phyloP scores from a whole-genome alignment of 2,113 vertebrate genomes.

The Physeter macrocephalus region DNA sequence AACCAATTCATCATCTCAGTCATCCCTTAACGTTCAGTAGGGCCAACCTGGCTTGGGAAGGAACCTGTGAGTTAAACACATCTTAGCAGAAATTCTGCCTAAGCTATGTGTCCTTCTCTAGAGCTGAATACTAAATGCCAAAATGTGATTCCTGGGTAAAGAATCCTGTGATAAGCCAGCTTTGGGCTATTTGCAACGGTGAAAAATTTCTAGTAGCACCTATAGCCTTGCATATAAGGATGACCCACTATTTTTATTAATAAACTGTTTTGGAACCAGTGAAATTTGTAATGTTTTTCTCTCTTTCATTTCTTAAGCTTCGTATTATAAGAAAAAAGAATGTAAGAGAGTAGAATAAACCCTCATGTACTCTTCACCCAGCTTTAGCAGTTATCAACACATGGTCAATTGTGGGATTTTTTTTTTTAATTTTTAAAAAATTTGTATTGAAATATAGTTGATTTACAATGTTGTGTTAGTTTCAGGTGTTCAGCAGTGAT shows the following conservation, averaged over 20 bases:
- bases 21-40: neutral
- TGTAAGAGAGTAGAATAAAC: neutral
- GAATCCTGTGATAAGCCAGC: neutral
- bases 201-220: neutral
- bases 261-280: neutral
- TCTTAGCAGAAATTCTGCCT: neutral
- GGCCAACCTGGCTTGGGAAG: neutral
- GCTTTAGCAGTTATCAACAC: neutral
- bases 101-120: neutral
- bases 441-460: neutral
- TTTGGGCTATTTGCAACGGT: neutral
- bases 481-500: neutral
- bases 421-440: neutral
- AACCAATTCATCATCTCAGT: neutral
- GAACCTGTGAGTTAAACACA: neutral
- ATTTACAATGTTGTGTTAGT: neutral
- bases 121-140: neutral
- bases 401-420: neutral
- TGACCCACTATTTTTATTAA: neutral
- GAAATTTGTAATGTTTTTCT: neutral
- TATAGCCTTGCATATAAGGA: neutral
- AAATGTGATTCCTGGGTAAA: neutral
- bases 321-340: slow-evolving; percentile 15
- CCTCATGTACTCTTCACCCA: neutral
- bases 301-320: neutral